phyloP scores from a whole-genome alignment of 2,888 invertebrate genomes.

The Bombylius major region DNA sequence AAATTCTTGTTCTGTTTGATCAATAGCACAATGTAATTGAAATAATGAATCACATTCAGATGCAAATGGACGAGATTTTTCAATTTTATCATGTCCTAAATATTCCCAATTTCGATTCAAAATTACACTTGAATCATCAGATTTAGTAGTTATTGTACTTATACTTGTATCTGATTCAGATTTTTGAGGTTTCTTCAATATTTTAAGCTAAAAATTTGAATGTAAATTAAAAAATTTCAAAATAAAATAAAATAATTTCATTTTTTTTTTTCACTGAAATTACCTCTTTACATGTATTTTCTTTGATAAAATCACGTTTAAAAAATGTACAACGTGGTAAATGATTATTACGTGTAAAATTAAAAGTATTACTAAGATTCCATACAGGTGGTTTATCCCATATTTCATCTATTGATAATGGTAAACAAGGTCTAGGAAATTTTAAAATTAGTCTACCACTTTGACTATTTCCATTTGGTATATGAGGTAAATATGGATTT shows the following conservation, averaged over 20 bases:
- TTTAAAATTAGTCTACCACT: background rate
- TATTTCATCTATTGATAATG: background rate
- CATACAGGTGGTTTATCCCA: background rate
- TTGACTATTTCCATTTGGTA: background rate
- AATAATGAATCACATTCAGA: slow-evolving; percentile 18
- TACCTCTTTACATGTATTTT: no score
- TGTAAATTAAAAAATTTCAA: no score
- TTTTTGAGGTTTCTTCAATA: no score
- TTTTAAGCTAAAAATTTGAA: no score
- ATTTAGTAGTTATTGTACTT: no score
- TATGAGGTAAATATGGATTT: background rate
- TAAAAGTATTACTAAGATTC: no score
- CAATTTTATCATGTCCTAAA: slow-evolving; percentile 15
- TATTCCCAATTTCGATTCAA: slow-evolving; percentile 24
- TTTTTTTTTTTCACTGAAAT: no score
- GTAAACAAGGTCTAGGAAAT: background rate
- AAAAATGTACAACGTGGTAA: no score
- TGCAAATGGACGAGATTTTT: slow-evolving; percentile 18
- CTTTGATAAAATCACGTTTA: no score
- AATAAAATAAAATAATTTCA: no score
- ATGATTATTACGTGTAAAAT: no score
- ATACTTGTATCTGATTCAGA: no score
- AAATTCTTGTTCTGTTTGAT: slow-evolving; percentile 13
- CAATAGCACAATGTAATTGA: slow-evolving; percentile 18
- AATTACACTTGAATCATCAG: background rate